Conservation (phyloP, 2,797 vertebrate species). For the Dicrostonyx torquatus region DNA sequence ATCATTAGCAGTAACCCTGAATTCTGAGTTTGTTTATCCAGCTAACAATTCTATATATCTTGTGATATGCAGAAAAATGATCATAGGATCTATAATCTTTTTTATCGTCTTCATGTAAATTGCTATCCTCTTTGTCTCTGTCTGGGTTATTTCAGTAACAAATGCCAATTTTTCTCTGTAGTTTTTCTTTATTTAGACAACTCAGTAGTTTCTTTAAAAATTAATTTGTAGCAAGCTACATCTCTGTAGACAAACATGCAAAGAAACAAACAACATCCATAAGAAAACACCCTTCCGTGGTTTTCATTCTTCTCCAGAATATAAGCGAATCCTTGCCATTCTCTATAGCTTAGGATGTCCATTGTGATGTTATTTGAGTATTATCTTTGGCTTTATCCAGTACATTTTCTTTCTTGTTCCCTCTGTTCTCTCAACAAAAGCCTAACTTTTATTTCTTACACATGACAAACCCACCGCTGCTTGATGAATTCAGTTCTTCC, state of each 20-base stretch:
- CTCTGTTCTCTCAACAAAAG: background rate
- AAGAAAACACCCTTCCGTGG: background rate
- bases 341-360: background rate
- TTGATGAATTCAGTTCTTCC: background rate
- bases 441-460: background rate
- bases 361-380: background rate
- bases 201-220: background rate
- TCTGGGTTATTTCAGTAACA: background rate
- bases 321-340: background rate
- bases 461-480: background rate
- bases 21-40: background rate
- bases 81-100: background rate
- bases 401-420: background rate
- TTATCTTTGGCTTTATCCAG: background rate
- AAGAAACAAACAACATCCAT: background rate
- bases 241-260: background rate
- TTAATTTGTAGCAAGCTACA: background rate
- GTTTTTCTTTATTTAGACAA: background rate
- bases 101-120: background rate
- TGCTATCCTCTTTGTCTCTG: background rate
- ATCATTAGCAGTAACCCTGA: background rate
- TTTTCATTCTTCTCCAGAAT: background rate
- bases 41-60: background rate
- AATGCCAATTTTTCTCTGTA: background rate
- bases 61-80: background rate